Percentiles rank a stretch among this genome's conserved stretches.
Conservation (phyloP, 2,888 invertebrate genomes). For the Ashinkailepas kermadecensis region DNA sequence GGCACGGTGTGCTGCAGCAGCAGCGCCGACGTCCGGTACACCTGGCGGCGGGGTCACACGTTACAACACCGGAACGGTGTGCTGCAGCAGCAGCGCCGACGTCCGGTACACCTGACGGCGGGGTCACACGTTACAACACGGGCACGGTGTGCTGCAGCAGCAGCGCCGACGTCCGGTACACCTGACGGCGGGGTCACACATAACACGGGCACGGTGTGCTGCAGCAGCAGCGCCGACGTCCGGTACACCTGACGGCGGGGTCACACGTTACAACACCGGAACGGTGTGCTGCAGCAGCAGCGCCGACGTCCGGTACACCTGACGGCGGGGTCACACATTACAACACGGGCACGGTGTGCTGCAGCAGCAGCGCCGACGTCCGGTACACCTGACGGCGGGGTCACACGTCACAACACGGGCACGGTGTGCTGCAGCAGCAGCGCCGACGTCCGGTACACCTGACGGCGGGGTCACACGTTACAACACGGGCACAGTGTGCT, state of each 20-base stretch:
- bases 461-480: slow-evolving; percentile 30
- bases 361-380: too few species aligned
- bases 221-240: slow-evolving; percentile 64
- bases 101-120: too few species aligned
- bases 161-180: slow-evolving; percentile 72
- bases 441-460: slow-evolving; percentile 79
- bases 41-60: slow-evolving; percentile 46
- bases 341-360: too few species aligned
- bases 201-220: slow-evolving; percentile 72
- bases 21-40: slow-evolving; percentile 72
- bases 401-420: slow-evolving; percentile 58
- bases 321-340: slow-evolving; percentile 30
- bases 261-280: slow-evolving; percentile 59
- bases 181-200: slow-evolving; percentile 47
- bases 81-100: too few species aligned
- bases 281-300: slow-evolving; percentile 67
- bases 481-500: too few species aligned
- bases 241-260: slow-evolving; percentile 64
- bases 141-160: slow-evolving; percentile 68
- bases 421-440: slow-evolving; percentile 67
- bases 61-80: too few species aligned
- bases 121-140: slow-evolving; percentile 52
- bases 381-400: too few species aligned
- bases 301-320: slow-evolving; percentile 79
- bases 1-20: slow-evolving; percentile 68